phyloP scores from a whole-genome alignment of 2,113 vertebrate genomes.

The Chionodraco myersi region DNA sequence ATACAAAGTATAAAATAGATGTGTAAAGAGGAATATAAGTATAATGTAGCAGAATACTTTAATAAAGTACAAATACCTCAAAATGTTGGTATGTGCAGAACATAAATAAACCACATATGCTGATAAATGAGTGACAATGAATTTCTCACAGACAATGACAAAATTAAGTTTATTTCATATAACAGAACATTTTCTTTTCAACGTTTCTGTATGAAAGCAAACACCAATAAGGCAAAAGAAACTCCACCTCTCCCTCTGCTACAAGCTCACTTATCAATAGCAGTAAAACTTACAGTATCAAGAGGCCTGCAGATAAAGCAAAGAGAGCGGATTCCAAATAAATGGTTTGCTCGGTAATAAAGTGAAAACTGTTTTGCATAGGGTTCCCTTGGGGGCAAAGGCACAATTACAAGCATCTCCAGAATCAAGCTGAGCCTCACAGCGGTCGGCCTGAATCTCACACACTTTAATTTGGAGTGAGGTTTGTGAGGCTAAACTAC shows the following conservation, averaged over 20 bases:
- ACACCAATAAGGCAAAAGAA: constrained; percentile 50
- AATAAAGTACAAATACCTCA: not conserved
- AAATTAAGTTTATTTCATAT: constrained; percentile 87
- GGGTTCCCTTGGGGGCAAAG: constrained; percentile 35
- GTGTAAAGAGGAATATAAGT: too few relatives aligned
- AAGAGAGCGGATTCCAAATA: constrained; percentile 40
- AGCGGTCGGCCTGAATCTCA: not conserved
- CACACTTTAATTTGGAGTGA: constrained; percentile 27
- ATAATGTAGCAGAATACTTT: not conserved
- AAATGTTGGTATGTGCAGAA: too few relatives aligned
- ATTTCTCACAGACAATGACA: constrained; percentile 48
- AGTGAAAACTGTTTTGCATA: constrained; percentile 66
- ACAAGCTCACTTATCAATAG: constrained; percentile 19
- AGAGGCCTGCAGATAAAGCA: constrained; percentile 32
- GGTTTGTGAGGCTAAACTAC: constrained; percentile 6
- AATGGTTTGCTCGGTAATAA: constrained; percentile 36
- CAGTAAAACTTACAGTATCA: constrained; percentile 40
- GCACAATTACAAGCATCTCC: constrained; percentile 45
- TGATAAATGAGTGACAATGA: not conserved
- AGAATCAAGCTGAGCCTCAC: constrained; percentile 17
- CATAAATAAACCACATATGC: not conserved
- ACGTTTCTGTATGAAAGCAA: constrained; percentile 51
- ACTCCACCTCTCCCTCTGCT: constrained; percentile 38
- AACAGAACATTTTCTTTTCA: constrained; percentile 40
- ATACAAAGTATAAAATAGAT: not conserved